Evolutionary conservation across 2,113 vertebrate genomes (phyloP).

Genomic region (Okapia johnstoni): DNA sequence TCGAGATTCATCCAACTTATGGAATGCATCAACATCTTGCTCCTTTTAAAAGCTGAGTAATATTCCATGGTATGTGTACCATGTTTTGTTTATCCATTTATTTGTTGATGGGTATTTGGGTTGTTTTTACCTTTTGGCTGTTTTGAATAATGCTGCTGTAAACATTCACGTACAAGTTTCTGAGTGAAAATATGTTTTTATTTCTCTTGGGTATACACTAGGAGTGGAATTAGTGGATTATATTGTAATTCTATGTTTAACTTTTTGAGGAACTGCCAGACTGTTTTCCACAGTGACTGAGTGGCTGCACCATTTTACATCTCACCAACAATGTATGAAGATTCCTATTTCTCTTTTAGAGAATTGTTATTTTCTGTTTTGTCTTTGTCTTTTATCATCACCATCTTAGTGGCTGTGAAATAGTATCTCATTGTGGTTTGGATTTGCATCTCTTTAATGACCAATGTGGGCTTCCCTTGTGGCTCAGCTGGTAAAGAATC

Average conservation of each 20-base stretch:
- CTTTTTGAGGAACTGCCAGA: background rate
- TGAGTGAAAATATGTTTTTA: background rate
- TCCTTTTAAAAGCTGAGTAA: background rate
- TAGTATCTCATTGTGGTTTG: too few species aligned
- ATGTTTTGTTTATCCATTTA: background rate
- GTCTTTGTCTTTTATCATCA: background rate
- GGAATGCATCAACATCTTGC: background rate
- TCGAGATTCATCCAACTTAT: too few species aligned
- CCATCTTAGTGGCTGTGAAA: background rate
- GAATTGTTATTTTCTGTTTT: background rate
- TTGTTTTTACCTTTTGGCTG: too few species aligned
- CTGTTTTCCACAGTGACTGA: background rate
- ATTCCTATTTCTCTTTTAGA: background rate
- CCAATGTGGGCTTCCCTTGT: background rate
- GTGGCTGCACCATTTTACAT: background rate
- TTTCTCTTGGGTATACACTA: too few species aligned
- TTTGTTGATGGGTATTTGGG: too few species aligned
- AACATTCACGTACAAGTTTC: background rate
- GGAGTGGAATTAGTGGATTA: too few species aligned
- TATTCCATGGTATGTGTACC: too few species aligned
- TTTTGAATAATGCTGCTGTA: background rate
- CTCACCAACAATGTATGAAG: too few species aligned
- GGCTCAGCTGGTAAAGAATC: background rate
- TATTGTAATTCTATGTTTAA: background rate
- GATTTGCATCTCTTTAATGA: background rate